Percentiles rank a stretch among this genome's conserved stretches.
These are phyloP conservation scores for Hypercompe scribonia DNA, from an alignment of 2,888 invertebrate genomes.

Conservation along the genomic window DNA sequence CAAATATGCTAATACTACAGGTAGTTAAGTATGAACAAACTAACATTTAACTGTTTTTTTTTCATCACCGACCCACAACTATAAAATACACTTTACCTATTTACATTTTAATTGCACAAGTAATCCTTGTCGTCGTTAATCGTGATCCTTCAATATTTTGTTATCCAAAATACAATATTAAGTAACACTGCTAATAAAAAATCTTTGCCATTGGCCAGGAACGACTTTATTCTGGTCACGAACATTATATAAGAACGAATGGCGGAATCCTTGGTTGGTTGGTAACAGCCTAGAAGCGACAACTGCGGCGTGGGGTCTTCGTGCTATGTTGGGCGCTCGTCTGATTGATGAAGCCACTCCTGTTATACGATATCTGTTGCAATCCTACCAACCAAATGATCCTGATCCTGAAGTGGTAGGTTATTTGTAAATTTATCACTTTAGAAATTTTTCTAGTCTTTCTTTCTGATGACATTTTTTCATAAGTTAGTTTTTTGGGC, in stretches of 20 bases:
- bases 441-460: not conserved
- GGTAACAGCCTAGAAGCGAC: slow-evolving; percentile 87
- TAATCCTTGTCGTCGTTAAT: no score
- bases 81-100: not conserved
- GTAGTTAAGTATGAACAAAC: slow-evolving; percentile 44
- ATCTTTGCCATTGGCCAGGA: slow-evolving; percentile 55
- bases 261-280: slow-evolving; percentile 79
- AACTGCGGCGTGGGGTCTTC: slow-evolving; percentile 95
- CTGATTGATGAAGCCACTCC: slow-evolving; percentile 72
- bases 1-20: slow-evolving; percentile 80
- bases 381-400: slow-evolving; percentile 64
- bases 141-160: not conserved
- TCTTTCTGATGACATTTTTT: not conserved
- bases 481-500: not conserved
- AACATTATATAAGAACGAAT: slow-evolving; percentile 67
- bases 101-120: not conserved
- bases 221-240: slow-evolving; percentile 79
- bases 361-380: slow-evolving; percentile 73
- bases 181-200: not conserved
- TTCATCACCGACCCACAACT: not conserved
- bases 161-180: not conserved
- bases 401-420: slow-evolving; percentile 79
- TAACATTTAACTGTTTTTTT: not conserved
- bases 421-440: not conserved
- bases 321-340: slow-evolving; percentile 87